Percentiles rank a stretch among this genome's conserved stretches.
Conservation (phyloP, 2,888 invertebrate species). For the Scaptomyza reducta region DNA sequence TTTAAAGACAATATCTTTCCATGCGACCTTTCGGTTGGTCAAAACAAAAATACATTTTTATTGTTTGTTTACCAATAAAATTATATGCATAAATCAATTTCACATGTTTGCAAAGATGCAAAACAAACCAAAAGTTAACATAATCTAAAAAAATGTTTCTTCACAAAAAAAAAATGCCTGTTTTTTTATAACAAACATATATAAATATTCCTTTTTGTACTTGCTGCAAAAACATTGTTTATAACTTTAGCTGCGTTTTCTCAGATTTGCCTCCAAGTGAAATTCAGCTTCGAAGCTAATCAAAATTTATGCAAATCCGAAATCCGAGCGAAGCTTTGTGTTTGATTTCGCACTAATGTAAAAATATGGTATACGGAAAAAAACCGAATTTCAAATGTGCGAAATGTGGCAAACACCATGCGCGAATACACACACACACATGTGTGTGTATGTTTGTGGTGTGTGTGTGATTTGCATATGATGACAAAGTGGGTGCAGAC, state of each 20-base stretch:
- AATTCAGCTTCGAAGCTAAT: slow-evolving; percentile 48
- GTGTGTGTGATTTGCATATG: slow-evolving; percentile 57
- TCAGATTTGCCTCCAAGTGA: slow-evolving; percentile 19
- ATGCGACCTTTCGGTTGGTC: not conserved
- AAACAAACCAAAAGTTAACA: too few relatives aligned
- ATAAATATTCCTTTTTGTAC: not conserved
- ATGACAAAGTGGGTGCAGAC: slow-evolving; percentile 76
- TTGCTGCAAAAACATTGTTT: not conserved
- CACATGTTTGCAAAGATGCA: not conserved
- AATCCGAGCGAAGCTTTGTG: slow-evolving; percentile 41
- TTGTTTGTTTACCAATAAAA: not conserved
- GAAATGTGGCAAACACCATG: slow-evolving; percentile 54
- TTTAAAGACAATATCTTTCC: not conserved
- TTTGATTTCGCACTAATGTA: slow-evolving; percentile 67
- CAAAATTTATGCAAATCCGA: slow-evolving; percentile 71
- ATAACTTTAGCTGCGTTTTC: too few relatives aligned
- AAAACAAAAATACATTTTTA: not conserved
- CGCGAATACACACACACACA: slow-evolving; percentile 22
- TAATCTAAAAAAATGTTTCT: too few relatives aligned
- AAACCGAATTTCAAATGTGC: slow-evolving; percentile 71
- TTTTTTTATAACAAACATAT: too few relatives aligned
- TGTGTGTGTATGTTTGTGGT: not conserved
- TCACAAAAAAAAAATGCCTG: too few relatives aligned
- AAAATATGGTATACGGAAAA: slow-evolving; percentile 68
- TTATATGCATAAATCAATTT: not conserved